Percentiles rank a stretch among this genome's conserved stretches.
phyloP scores from a whole-genome alignment of 2,888 invertebrate species.

The Brassicogethes aeneus region DNA sequence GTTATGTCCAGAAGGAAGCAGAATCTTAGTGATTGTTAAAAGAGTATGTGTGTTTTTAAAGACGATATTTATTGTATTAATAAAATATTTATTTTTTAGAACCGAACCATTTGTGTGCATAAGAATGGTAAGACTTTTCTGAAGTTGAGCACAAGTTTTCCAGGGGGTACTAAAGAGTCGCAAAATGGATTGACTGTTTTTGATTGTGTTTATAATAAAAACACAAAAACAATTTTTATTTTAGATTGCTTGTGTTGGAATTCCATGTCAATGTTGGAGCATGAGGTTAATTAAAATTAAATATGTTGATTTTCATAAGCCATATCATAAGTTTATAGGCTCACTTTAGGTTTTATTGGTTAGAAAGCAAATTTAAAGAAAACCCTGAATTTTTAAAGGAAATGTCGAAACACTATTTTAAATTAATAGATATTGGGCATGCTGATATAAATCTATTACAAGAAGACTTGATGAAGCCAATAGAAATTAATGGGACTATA shows the following conservation, averaged over 20 bases:
- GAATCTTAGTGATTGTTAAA: constrained; percentile 72
- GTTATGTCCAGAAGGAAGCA: constrained; percentile 75
- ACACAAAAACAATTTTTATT: constrained; percentile 57
- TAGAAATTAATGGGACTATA: constrained; percentile 34
- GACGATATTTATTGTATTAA: not conserved
- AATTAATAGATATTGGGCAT: constrained; percentile 43
- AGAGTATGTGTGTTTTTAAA: constrained; percentile 38
- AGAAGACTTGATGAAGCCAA: constrained; percentile 35
- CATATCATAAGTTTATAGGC: constrained; percentile 47
- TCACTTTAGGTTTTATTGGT: constrained; percentile 79
- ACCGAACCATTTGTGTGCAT: constrained; percentile 13
- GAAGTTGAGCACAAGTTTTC: constrained; percentile 55
- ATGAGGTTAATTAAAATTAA: too few species aligned
- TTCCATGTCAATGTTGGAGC: constrained; percentile 58
- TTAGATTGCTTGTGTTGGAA: constrained; percentile 82
- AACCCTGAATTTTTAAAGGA: constrained; percentile 40
- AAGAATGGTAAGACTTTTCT: constrained; percentile 15
- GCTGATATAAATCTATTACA: constrained; percentile 44
- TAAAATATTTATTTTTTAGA: constrained; percentile 3
- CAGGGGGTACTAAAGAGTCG: constrained; percentile 55
- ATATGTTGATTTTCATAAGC: too few species aligned
- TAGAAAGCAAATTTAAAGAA: constrained; percentile 65
- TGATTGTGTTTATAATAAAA: constrained; percentile 70
- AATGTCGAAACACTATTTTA: constrained; percentile 42
- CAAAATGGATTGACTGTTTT: constrained; percentile 55